Base-by-base conservation (phyloP, 1,140 invertebrate genomes). In the Latrodectus geometricus region DNA sequence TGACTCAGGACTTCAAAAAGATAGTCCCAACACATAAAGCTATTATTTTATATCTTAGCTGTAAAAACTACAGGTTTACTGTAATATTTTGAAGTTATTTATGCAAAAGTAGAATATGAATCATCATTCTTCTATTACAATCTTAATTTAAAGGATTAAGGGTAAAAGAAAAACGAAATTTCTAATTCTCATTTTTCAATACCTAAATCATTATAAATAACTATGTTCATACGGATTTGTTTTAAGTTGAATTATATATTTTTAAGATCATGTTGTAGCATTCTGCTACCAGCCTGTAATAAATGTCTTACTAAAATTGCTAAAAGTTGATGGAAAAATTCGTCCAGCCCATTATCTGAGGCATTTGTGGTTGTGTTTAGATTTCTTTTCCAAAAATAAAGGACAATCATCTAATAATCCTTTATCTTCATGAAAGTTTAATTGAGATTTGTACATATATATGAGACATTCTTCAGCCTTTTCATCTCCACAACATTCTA, bases 61-160 rank as follows among this genome's bases (percentile, higher is more conserved):
- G 49, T 70, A 54, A 69, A 69, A 35, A 80, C 70, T 72, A 52
- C 79, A 70, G 78, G 72, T 82, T 82, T 73, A 82, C 73, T 82
- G 79, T 82, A 82, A 73, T 79, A 52, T 73, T 78, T 82, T 82
- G 50, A 54, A 81, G 54, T 72, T 70, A 48, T 82, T 66, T 73
- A 66, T 82, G 23, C 17, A 73, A 82, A 20, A 70, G 79, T 82
- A 82, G 79, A 66, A 49, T 48, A 73, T 61, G 61, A 82, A 12
- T 35, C 14, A 14, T 61, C 11, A 61, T 17, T 17, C 17, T 61
- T 61, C 54, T 61, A 61, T 61, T 35, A 35, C 35, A 35, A 35
- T 35, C 35, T 35, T 61, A 11, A 61, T 61, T 61, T 61, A 4
- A 61, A 61, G 17, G 5, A 61, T 2, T 61, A 61, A 14, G 11